These are phyloP conservation scores for Bradypodion pumilum DNA, from an alignment of 2,797 vertebrate genomes.

Conservation along the genomic window DNA sequence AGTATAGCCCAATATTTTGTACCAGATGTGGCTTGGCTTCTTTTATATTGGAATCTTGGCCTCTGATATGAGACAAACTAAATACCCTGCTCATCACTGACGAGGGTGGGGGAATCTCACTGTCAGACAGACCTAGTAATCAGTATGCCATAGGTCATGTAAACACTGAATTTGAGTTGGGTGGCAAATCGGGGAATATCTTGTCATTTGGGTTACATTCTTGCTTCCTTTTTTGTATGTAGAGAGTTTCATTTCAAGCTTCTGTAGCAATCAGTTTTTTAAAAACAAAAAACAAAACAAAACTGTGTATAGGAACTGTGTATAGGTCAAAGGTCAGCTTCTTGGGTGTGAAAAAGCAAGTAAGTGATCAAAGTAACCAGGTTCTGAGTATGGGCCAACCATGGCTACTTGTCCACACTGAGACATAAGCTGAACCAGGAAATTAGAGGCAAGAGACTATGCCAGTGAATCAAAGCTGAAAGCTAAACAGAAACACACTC, in stretches of 20 bases:
- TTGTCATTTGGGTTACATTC: neutral
- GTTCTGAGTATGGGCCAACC: neutral
- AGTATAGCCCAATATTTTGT: neutral
- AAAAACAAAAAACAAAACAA: neutral
- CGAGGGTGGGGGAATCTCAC: neutral
- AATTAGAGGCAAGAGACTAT: neutral
- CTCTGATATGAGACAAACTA: neutral
- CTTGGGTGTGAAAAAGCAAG: slow-evolving; percentile 7
- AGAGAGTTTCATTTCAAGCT: neutral
- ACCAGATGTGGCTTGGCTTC: neutral
- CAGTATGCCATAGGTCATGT: neutral
- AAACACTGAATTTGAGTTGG: neutral
- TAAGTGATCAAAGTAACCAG: slow-evolving; percentile 2
- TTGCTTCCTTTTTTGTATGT: neutral
- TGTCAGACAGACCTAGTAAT: neutral
- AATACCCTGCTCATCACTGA: neutral
- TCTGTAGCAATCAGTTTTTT: slow-evolving; percentile 1
- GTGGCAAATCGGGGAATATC: neutral
- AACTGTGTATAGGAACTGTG: no score
- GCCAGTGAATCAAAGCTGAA: neutral
- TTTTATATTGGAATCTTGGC: neutral
- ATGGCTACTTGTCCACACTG: neutral
- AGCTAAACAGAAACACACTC: neutral
- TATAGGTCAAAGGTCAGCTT: slow-evolving; percentile 6
- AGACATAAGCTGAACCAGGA: slow-evolving; percentile 10